Conservation (phyloP, 2,797 vertebrate species). For the Ptychadena robeensis region DNA sequence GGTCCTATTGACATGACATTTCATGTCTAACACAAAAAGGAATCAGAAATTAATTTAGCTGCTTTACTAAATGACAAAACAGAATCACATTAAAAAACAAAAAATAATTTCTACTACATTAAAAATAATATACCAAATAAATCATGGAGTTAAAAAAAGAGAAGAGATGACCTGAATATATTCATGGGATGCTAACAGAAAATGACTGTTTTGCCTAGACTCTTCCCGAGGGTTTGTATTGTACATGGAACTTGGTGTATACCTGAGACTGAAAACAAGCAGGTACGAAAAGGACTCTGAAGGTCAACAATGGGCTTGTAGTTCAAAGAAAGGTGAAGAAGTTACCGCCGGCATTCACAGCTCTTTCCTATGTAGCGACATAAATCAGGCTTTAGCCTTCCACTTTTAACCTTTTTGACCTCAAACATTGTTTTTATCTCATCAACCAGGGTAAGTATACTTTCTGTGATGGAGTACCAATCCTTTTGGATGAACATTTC, state of each 20-base stretch:
- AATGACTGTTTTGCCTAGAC: slow-evolving; percentile 13
- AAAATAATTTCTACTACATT: background rate
- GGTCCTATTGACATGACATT: too few relatives aligned
- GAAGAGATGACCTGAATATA: slow-evolving; percentile 21
- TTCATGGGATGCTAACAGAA: slow-evolving; percentile 32
- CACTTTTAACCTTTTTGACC: too few relatives aligned
- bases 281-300: slow-evolving; percentile 33
- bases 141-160: background rate
- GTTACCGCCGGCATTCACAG: background rate
- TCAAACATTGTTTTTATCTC: too few relatives aligned
- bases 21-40: too few relatives aligned
- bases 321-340: slow-evolving; percentile 37
- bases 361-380: background rate
- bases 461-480: too few relatives aligned
- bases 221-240: slow-evolving; percentile 29
- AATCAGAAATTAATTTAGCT: background rate
- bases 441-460: too few relatives aligned
- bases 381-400: background rate
- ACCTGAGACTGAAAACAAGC: slow-evolving; percentile 15
- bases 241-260: slow-evolving; percentile 20
- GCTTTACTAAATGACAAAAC: slow-evolving; percentile 2
- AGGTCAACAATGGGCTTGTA: background rate
- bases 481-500: too few relatives aligned
- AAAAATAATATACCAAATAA: slow-evolving; percentile 7
- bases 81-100: background rate